Conservation (phyloP, 2,797 vertebrate genomes). For the Cirrhinus mrigala region DNA sequence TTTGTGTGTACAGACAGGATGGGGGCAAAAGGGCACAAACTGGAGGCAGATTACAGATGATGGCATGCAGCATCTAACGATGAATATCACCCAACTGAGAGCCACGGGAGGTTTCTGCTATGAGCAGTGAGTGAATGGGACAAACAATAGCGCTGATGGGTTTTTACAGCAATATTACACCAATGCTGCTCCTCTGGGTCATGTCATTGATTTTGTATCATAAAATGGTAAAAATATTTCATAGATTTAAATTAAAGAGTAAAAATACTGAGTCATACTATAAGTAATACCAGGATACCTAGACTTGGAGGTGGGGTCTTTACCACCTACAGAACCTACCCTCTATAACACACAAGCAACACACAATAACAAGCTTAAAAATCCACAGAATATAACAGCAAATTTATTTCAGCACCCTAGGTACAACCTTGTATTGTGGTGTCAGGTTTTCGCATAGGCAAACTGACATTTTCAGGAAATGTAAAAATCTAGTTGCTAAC, state of each 20-base stretch:
- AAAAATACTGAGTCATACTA: neutral
- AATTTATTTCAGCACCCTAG: neutral
- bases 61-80: neutral
- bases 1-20: constrained; percentile 67
- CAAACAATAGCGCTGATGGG: neutral
- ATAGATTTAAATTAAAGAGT: neutral
- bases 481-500: neutral
- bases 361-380: neutral
- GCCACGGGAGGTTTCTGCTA: constrained; percentile 43
- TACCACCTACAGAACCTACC: neutral
- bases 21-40: constrained; percentile 65
- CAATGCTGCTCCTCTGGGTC: neutral
- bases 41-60: constrained; percentile 11
- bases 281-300: neutral
- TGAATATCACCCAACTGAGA: constrained; percentile 26
- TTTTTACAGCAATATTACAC: constrained; percentile 5
- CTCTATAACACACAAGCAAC: neutral
- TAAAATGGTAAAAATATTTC: neutral
- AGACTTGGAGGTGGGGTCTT: neutral
- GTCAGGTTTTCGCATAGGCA: neutral
- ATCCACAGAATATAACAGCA: neutral
- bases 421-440: neutral
- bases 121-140: constrained; percentile 13
- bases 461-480: neutral
- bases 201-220: neutral